Evolutionary conservation across 2,113 vertebrate genomes (phyloP).

Genomic region (Rallus limicola): DNA sequence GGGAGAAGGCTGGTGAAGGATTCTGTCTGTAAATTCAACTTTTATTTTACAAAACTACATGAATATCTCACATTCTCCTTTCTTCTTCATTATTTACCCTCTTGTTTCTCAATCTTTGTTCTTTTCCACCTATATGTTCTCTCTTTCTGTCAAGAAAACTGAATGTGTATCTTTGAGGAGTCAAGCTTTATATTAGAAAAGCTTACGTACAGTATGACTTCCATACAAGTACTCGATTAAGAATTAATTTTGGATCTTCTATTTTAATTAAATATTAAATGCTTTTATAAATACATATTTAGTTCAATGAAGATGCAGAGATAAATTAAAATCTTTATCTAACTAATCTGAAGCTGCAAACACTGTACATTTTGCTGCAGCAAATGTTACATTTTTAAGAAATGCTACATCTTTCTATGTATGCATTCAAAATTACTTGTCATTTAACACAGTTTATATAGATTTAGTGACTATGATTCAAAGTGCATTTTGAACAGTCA

Average conservation of each 20-base stretch:
- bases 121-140: not conserved
- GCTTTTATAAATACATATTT: not conserved
- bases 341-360: not conserved
- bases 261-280: conserved; percentile 9
- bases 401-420: not conserved
- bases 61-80: not conserved
- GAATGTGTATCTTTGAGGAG: not conserved
- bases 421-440: too few relatives aligned
- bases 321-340: not conserved
- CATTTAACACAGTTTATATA: too few relatives aligned
- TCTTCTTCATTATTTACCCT: not conserved
- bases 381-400: not conserved
- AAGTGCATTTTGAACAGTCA: too few relatives aligned
- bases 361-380: not conserved
- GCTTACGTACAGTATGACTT: not conserved
- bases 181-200: not conserved
- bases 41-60: not conserved
- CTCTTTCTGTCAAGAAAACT: not conserved
- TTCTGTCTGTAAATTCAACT: not conserved
- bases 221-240: not conserved
- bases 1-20: not conserved
- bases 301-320: not conserved
- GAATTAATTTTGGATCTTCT: not conserved
- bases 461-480: too few relatives aligned
- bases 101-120: not conserved